Conservation (phyloP, 1,140 invertebrate genomes). For the Bombus sibiricus region DNA sequence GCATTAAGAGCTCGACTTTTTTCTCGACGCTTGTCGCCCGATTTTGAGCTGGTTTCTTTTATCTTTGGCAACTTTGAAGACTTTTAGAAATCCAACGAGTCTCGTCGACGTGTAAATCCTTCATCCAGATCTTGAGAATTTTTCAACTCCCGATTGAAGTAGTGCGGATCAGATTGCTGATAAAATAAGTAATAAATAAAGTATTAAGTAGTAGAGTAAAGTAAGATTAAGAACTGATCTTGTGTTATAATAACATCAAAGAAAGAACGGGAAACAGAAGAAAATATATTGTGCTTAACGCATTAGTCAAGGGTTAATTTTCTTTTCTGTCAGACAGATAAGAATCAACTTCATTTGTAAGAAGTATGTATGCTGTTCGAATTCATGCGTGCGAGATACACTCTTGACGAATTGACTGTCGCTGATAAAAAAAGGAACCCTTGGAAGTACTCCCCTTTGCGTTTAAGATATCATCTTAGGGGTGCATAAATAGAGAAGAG, state of each 20-base stretch:
- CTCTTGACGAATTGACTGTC: constrained; percentile 6
- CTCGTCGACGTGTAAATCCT: background rate
- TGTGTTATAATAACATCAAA: background rate
- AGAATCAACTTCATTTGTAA: background rate
- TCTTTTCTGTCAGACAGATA: no score
- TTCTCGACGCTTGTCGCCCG: background rate
- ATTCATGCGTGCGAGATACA: constrained; percentile 4
- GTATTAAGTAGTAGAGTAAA: background rate
- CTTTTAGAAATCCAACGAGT: background rate
- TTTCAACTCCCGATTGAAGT: background rate
- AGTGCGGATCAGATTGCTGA: background rate
- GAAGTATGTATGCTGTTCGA: background rate
- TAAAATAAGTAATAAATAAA: background rate
- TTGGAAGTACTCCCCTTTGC: no score
- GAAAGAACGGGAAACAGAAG: background rate
- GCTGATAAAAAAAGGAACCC: background rate
- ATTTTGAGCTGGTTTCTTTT: background rate
- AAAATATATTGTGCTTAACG: background rate
- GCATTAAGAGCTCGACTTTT: constrained; percentile 9
- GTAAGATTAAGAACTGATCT: no score
- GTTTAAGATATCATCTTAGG: background rate
- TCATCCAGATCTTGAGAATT: background rate
- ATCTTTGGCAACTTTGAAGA: background rate
- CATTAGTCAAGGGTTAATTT: background rate
- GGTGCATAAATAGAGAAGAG: background rate